Evolutionary conservation across 1,140 invertebrate genomes (phyloP), one percentile per base, ranked within the genome.

Genomic region (Drosophila elegans): DNA sequence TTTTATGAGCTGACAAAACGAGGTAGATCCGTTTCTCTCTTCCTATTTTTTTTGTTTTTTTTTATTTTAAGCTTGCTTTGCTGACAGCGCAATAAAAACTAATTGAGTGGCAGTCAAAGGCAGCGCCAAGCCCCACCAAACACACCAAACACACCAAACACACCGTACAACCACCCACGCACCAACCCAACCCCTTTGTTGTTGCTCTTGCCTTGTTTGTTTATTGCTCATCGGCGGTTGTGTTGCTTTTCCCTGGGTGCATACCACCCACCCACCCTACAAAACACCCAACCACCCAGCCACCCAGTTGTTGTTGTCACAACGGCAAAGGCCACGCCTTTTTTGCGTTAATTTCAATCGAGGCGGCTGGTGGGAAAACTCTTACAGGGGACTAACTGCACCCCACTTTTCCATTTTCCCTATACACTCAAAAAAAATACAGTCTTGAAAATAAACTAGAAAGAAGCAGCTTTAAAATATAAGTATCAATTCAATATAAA

Each of bases 261-360:
- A 11, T 29, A 27, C 32, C 34, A 61, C 34, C 21, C 4, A 9
- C 5, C 16, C 34, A 49, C 44, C 39, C 16, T 34, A 32, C 27
- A 38, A n/a, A 39, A 4, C 42, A 34, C 16, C 45, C 36, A 57
- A 55, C 27, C 45, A 48, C 32, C 34, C 45, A 54, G 32, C 71
- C 59, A 53, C 46, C 48, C 52, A 7, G 49, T 55, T 80, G 69
- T 78, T 79, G 59, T 82, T 82, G 78, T 82, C 78, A 16, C 48
- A 82, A 80, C 68, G 79, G 66, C 78, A 77, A 56, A 68, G 56
- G 61, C 83, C 83, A 86, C 83, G 83, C 83, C 83, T 88, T 86
- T 86, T 88, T 86, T 86, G 84, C 83, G 83, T 86, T 88, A 86
- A 86, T 86, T 88, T 77, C 79, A 76, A 88, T 88, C 72, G 73